A percentile compares a stretch with the other conserved stretches of the same genome.
Evolutionary conservation across 37 sponge, comb jelly and placozoan genomes (phyloP).

Genomic region (Halisarca cf. caerulea): DNA sequence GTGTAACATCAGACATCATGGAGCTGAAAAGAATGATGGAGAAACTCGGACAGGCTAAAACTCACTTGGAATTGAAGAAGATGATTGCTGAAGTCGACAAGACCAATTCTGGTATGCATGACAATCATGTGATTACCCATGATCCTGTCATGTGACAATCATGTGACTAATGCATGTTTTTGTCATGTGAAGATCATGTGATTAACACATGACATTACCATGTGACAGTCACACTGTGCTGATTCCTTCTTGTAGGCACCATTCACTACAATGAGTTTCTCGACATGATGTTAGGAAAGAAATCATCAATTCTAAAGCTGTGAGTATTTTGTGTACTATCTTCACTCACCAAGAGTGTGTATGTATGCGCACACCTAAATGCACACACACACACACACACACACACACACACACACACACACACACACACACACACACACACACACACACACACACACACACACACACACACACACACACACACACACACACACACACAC

Average conservation of each 20-base stretch:
- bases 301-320: slow-evolving; percentile 82
- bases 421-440: no score
- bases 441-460: no score
- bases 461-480: no score
- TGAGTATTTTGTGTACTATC: slow-evolving; percentile 37
- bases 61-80: slow-evolving; percentile 93
- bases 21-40: slow-evolving; percentile 98
- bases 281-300: slow-evolving; percentile 94
- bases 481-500: no score
- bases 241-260: slow-evolving; percentile 58
- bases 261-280: slow-evolving; percentile 92
- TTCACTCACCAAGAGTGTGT: no score
- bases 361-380: no score
- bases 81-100: slow-evolving; percentile 96
- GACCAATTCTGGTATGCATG: slow-evolving; percentile 69
- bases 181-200: slow-evolving; percentile 8
- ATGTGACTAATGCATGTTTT: neutral
- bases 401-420: no score
- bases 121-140: neutral
- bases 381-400: no score
- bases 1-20: slow-evolving; percentile 78
- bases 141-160: slow-evolving; percentile 23
- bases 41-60: slow-evolving; percentile 93
- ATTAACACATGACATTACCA: neutral
- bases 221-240: neutral